Conservation (phyloP, 1,140 invertebrate species). For the Drosophila persimilis region DNA sequence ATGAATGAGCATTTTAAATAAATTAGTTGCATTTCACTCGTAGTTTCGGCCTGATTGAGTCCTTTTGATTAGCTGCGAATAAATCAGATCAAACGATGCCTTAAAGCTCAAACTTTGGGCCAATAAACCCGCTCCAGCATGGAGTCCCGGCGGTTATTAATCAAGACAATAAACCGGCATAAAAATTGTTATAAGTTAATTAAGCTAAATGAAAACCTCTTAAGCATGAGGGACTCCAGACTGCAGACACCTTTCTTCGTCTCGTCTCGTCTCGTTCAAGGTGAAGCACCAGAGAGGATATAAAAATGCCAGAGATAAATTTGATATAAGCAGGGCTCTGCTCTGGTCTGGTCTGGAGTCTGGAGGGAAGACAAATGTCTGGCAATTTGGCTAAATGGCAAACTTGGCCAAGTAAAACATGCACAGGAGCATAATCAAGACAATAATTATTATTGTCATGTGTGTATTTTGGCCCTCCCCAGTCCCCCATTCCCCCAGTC, state of each 20-base stretch:
- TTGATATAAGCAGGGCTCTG: conserved; percentile 9
- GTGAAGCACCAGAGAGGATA: conserved; percentile 35
- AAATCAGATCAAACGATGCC: conserved; percentile 41
- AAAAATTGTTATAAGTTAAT: conserved; percentile 81
- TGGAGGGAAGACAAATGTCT: conserved; percentile 72
- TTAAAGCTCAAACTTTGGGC: conserved; percentile 33
- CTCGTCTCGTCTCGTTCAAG: conserved; percentile 17
- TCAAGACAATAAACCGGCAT: conserved; percentile 73
- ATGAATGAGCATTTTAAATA: conserved; percentile 81
- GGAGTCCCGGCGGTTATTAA: conserved; percentile 61
- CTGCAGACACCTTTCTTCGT: not conserved
- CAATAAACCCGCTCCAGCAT: conserved; percentile 42
- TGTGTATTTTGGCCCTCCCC: conserved; percentile 58
- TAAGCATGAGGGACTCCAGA: conserved; percentile 47
- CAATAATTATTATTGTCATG: conserved; percentile 82
- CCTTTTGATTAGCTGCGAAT: conserved; percentile 64
- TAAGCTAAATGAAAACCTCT: conserved; percentile 80
- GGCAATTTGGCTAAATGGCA: conserved; percentile 81
- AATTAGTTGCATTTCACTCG: conserved; percentile 69
- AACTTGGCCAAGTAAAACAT: conserved; percentile 75
- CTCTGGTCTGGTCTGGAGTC: not conserved
- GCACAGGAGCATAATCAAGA: conserved; percentile 79
- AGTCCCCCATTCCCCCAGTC: not conserved
- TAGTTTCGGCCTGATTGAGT: conserved; percentile 54
- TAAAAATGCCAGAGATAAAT: conserved; percentile 53